Evolutionary conservation across 2,888 invertebrate genomes (phyloP).

Genomic region (Hyposoter dolosus): DNA sequence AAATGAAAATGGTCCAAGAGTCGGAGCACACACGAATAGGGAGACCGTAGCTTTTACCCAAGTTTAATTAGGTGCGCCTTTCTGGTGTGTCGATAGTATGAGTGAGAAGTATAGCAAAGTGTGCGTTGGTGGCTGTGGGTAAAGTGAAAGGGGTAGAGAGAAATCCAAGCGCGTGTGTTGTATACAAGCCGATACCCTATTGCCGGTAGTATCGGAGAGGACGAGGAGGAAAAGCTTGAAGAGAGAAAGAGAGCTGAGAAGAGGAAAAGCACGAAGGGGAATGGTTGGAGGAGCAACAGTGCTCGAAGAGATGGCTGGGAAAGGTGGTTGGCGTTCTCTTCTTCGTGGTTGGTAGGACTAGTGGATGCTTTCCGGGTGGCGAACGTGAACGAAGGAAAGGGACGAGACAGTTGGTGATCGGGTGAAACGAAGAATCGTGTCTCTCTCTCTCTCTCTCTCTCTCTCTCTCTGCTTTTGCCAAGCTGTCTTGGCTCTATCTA

Average conservation of each 20-base stretch:
- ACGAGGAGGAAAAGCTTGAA: slow-evolving; percentile 46
- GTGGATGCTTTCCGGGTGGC: slow-evolving; percentile 39
- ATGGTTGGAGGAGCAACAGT: slow-evolving; percentile 46
- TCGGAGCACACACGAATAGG: slow-evolving; percentile 68
- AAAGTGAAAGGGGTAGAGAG: slow-evolving; percentile 34
- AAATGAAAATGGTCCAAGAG: slow-evolving; percentile 70
- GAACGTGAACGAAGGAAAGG: slow-evolving; percentile 38
- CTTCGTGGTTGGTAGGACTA: slow-evolving; percentile 42
- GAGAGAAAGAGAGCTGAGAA: slow-evolving; percentile 25
- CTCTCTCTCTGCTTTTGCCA: slow-evolving; percentile 36
- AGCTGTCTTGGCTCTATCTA: slow-evolving; percentile 33
- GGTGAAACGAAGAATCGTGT: slow-evolving; percentile 35
- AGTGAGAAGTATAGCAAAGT: slow-evolving; percentile 26
- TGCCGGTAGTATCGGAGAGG: slow-evolving; percentile 70
- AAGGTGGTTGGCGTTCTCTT: slow-evolving; percentile 44
- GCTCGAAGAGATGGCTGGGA: slow-evolving; percentile 53
- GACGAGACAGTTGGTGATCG: slow-evolving; percentile 44
- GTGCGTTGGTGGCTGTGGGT: slow-evolving; percentile 12
- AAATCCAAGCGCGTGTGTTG: slow-evolving; percentile 64
- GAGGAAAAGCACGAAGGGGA: slow-evolving; percentile 33
- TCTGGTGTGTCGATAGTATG: slow-evolving; percentile 33
- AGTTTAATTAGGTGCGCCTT: slow-evolving; percentile 80
- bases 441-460: slow-evolving; percentile 31
- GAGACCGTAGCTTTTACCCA: slow-evolving; percentile 64
- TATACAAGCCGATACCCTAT: slow-evolving; percentile 76